Evolutionary conservation across 2,113 vertebrate genomes (phyloP), one percentile per base, ranked within the genome.

Genomic region (Calyptommatus sinebrachiatus): DNA sequence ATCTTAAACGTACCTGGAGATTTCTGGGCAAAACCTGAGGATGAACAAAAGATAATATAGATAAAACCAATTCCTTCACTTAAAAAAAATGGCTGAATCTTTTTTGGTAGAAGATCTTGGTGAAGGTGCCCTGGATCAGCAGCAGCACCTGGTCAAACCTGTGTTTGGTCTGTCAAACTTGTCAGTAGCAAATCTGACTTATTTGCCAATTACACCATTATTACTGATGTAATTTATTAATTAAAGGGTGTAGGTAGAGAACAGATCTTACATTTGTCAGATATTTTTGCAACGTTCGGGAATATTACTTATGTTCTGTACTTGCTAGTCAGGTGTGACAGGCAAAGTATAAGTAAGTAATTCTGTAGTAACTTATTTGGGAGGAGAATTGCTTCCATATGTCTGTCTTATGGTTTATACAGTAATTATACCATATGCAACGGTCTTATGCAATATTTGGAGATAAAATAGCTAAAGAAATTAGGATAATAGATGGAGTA

Each of bases 131-230:
- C 28, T 0, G 70, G 35, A 77, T 76, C 89, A 63, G 73, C 31
- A n/a, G 62, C 46, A 66, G 66, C 1, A 57, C 24, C 31, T 85
- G 84, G 89, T 87, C 84, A 89, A 89, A 94, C 82, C 80, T 77
- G 26, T 83, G 84, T 80, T 71, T 83, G 35, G 5, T 41, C 35
- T 41, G 35, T 41, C 35, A 78, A 71, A 77, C 81, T 89, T 83
- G 81, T 65, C 89, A 77, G 76, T 89, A 88, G 91, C 88, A 77
- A 88, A 90, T 85, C 79, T 89, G 83, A 89, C 86, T 84, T 91
- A 86, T 70, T 48, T 84, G 82, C 46, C 90, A 91, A 88, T 90
- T 84, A 90, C 71, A 89, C 60, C 79, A 72, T 87, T 57, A 57
- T 57, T 57, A 57, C 4, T 57, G 53, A 57, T 57, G 53, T 57